Evolutionary conservation across 2,797 vertebrate genomes (phyloP).

Genomic region (Eremophila alpestris): DNA sequence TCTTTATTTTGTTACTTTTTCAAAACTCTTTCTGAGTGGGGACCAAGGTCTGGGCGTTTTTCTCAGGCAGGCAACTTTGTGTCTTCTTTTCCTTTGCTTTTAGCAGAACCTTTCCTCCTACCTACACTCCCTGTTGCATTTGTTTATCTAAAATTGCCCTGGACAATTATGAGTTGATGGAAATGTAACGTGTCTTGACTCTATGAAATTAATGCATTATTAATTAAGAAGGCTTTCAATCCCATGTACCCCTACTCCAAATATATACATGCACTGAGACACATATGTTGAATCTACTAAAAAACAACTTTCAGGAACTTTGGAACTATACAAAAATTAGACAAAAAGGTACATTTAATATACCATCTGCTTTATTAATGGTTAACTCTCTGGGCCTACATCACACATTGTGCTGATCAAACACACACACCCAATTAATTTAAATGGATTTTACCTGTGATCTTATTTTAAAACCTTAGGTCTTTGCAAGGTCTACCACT

Average conservation of each 20-base stretch:
- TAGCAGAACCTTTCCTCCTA: not conserved
- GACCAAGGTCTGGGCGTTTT: not conserved
- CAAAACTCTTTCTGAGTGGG: constrained; percentile 12
- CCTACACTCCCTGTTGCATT: not conserved
- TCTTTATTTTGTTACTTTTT: constrained; percentile 27
- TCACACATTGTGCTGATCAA: not conserved
- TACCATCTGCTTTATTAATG: not conserved
- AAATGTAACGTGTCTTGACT: not conserved
- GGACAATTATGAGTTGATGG: not conserved
- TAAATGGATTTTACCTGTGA: not conserved
- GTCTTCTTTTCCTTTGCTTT: not conserved
- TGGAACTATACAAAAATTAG: not conserved
- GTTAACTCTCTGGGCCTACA: not conserved
- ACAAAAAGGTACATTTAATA: not conserved
- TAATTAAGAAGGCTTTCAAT: not conserved
- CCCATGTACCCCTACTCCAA: not conserved
- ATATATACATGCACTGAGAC: not conserved
- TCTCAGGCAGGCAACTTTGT: not conserved
- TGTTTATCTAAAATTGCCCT: constrained; percentile 25
- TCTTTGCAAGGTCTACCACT: not conserved
- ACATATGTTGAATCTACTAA: not conserved
- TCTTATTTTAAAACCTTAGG: not conserved
- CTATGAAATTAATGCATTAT: not conserved
- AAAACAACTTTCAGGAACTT: not conserved
- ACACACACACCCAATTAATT: not conserved